Base-by-base conservation (phyloP, 2,888 invertebrate genomes). In the Harmothoe impar region DNA sequence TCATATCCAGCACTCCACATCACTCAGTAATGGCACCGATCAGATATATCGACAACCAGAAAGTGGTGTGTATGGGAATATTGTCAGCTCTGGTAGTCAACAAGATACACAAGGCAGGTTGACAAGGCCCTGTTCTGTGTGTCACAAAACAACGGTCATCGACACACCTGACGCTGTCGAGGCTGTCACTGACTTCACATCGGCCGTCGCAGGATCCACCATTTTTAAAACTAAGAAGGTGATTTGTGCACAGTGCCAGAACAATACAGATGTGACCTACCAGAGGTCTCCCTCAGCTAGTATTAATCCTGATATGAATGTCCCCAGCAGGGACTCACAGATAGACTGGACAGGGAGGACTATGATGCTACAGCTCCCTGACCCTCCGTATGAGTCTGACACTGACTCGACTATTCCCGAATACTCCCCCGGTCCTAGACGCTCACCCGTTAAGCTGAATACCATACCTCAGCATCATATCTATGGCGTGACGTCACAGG, bases 301-400 rank as follows among this genome's bases (percentile, higher is more conserved):
- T 51, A 12, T 5, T 43, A 17, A 25, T 84, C 62, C 20, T 62
- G n/a, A n/a, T 3, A 62, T 1, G 15, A 62, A 62, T 20, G 25
- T 3, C 29, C 72, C 72, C 29, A 72, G 31, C 25, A 72, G 72
- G 10, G 5, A 77, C 17, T 77, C 23, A 0, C 33, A 81, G 0
- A 35, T 81, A 17, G 72, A 72, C 29, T 72, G 72, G 72, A 29
- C 72, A 12, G n/a, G 23, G 12, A 23, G 25, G 12, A 29, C 33
- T 0, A 29, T 86, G 52, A 54, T n/a, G 31, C 7, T 86, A 29
- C 86, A n/a, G n/a, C 1, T 52, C n/a, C 54, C 86, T n/a, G 86
- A 86, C 7, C 52, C 86, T 1, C 86, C 86, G 51, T 86, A 86
- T 86, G 86, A 86, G 20, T 86, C 86, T n/a, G 86, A 86, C 56